phyloP scores from a whole-genome alignment of 2,888 invertebrate genomes.

The Cecidostiba fungosa region DNA sequence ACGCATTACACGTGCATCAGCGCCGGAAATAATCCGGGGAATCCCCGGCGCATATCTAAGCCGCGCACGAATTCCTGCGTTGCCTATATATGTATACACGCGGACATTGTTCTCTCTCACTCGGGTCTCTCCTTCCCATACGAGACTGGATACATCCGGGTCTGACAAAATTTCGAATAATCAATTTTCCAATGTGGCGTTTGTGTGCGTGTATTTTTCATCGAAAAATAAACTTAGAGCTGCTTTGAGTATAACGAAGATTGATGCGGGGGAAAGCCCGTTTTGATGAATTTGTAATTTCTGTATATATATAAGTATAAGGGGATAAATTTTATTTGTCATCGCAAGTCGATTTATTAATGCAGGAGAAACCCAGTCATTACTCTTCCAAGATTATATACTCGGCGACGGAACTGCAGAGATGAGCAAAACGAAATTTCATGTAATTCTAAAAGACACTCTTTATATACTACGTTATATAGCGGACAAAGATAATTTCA shows the following conservation, averaged over 20 bases:
- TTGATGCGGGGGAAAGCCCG: background rate
- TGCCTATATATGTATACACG: background rate
- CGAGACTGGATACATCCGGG: background rate
- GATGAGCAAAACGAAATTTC: constrained; percentile 22
- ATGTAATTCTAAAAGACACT: constrained; percentile 31
- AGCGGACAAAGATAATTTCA: constrained; percentile 23
- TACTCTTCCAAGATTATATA: background rate
- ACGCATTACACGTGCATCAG: background rate
- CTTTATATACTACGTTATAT: background rate
- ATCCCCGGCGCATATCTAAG: constrained; percentile 46
- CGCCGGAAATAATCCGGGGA: constrained; percentile 34
- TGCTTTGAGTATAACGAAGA: background rate
- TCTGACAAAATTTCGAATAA: background rate
- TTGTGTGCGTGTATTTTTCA: background rate
- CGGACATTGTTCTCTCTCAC: background rate
- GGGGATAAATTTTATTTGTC: background rate
- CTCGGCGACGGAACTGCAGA: background rate
- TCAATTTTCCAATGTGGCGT: constrained; percentile 14
- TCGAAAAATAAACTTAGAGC: background rate
- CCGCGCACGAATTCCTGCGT: constrained; percentile 33
- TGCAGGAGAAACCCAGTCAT: constrained; percentile 7
- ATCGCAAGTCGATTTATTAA: constrained; percentile 12
- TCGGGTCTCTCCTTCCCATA: background rate
- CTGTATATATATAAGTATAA: background rate
- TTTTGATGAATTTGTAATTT: background rate